Evolutionary conservation across 2,797 vertebrate species (phyloP), one percentile per base, ranked within the genome.

Genomic region (Glossophaga mutica): DNA sequence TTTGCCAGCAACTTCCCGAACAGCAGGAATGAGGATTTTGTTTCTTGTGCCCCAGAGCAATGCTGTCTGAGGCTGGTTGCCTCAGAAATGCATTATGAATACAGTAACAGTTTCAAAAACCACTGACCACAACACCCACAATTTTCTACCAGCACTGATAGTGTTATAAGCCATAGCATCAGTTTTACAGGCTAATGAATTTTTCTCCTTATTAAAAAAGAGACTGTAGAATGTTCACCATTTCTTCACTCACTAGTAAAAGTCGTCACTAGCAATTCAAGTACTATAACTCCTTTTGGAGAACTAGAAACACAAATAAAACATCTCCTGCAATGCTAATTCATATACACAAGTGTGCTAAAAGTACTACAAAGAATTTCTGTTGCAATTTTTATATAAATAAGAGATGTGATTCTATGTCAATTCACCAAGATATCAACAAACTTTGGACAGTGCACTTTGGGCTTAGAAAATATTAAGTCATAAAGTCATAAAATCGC

Each of bases 121-220:
- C 52, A 85, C 18, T 37, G 62, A 76, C 65, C 87, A 18, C 19
- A 81, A 88, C 9, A 46, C 48, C 14, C 57, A 71, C 21, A 11
- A 52, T 26, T 83, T 74, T 87, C 93, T 39, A 1, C 46, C 65
- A 88, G 19, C 37, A 71, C 18, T 29, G 22, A 76, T 3, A 15
- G 32, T 32, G 26, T 34, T 59, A 42, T 9, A 46, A 84, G 34
- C 24, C 32, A 52, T 81, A 22, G 50, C 6, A 71, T 1, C 39
- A 93, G 52, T 92, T 76, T 84, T 73, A 76, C 1, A 89, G 39
- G 37, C 19, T 68, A 65, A 68, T 4, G 44, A 34, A 39, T 2
- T 39, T 84, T 96, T 92, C 52, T 62, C 32, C n/a, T 34, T 65
- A 92, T 39, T 71, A 90, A 96, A 87, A 81, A 50, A 26, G 8